These are phyloP conservation scores for Schizopygopsis pylzovi DNA, from an alignment of 2,797 vertebrate genomes.

Conservation along the genomic window DNA sequence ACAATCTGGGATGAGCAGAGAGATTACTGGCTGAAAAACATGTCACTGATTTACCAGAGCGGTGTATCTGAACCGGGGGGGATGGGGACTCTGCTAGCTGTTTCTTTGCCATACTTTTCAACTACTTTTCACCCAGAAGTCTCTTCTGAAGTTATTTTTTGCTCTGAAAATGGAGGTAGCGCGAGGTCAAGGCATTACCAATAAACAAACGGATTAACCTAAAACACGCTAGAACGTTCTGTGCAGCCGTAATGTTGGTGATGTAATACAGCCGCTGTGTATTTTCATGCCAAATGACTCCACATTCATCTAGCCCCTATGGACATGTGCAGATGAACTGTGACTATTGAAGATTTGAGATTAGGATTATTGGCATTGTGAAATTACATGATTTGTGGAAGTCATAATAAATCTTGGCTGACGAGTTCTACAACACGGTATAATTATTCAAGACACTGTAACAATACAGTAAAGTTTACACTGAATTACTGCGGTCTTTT, in stretches of 20 bases:
- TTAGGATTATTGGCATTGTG: conserved; percentile 3
- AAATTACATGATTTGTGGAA: not conserved
- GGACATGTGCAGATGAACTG: conserved; percentile 8
- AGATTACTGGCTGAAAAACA: conserved; percentile 37
- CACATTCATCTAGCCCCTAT: not conserved
- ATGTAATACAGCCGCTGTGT: conserved; percentile 23
- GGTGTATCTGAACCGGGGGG: too few species aligned
- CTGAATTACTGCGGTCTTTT: not conserved
- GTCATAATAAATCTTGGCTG: not conserved
- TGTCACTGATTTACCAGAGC: not conserved
- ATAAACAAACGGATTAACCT: conserved; percentile 23
- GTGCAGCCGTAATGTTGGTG: conserved; percentile 1
- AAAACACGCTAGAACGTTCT: conserved; percentile 27
- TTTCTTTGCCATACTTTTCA: not conserved
- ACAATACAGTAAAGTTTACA: not conserved
- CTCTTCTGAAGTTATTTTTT: not conserved
- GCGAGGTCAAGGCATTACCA: conserved; percentile 4
- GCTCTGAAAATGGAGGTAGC: not conserved
- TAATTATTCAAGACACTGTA: not conserved
- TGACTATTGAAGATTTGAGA: conserved; percentile 14
- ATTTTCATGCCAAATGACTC: conserved; percentile 23
- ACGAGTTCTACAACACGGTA: not conserved
- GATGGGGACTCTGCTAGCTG: not conserved
- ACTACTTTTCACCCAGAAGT: not conserved
- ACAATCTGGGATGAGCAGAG: conserved; percentile 20